These are phyloP conservation scores for Struthidea cinerea DNA, from an alignment of 2,113 vertebrate genomes.

Conservation along the genomic window DNA sequence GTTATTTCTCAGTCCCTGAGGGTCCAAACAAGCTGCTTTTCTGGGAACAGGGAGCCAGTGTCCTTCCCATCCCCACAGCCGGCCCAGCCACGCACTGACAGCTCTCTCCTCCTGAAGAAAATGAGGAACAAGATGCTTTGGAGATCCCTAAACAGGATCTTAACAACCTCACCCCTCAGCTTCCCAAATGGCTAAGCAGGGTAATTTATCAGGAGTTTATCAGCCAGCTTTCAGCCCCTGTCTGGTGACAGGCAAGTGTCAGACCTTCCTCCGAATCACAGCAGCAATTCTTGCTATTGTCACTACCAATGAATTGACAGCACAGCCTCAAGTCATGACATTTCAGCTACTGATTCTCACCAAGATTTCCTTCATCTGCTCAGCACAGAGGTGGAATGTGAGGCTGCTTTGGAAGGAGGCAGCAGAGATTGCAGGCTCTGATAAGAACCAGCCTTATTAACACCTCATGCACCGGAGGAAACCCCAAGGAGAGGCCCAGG, in stretches of 20 bases:
- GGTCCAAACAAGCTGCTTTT: neutral
- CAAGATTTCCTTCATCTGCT: neutral
- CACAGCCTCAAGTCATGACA: conserved; percentile 5
- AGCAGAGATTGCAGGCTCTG: neutral
- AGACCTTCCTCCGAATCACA: neutral
- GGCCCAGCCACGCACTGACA: neutral
- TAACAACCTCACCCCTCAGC: neutral
- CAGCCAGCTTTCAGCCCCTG: neutral
- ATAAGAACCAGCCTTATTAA: neutral
- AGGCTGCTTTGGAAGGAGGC: neutral
- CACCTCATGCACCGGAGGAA: neutral
- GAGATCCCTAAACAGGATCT: neutral
- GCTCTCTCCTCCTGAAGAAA: neutral
- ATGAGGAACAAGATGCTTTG: neutral
- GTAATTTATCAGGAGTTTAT: neutral
- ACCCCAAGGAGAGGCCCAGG: neutral
- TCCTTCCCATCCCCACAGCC: neutral
- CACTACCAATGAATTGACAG: neutral
- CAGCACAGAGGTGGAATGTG: neutral
- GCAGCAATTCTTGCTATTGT: neutral
- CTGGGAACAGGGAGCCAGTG: neutral
- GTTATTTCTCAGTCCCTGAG: neutral
- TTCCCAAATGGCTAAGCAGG: neutral
- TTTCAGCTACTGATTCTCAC: neutral
- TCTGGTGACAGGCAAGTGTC: neutral